Evolutionary conservation across 2,113 vertebrate genomes (phyloP).

Genomic region (Anseranas semipalmata): DNA sequence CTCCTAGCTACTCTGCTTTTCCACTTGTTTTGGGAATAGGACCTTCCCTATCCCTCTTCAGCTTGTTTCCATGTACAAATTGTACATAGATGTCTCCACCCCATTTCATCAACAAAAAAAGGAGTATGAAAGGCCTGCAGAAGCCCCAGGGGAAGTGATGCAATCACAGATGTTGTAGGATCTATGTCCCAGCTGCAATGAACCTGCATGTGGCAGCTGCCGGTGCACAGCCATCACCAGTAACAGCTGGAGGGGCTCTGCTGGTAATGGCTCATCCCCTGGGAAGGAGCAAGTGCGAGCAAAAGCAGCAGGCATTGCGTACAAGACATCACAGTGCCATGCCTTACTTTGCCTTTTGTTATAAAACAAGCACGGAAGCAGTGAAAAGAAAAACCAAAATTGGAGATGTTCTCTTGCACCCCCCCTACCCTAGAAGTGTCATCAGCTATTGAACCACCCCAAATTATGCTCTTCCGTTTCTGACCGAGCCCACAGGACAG

Average conservation of each 20-base stretch:
- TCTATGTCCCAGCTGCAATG: slow-evolving; percentile 12
- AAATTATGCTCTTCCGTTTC: background rate
- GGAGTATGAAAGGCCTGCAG: background rate
- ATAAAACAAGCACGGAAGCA: background rate
- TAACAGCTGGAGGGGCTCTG: slow-evolving; percentile 54
- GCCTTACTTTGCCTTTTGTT: slow-evolving; percentile 37
- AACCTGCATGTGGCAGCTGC: slow-evolving; percentile 11
- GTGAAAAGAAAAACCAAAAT: slow-evolving; percentile 43
- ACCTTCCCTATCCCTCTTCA: background rate
- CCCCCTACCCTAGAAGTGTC: background rate
- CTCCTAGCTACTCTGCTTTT: background rate
- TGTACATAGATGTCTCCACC: background rate
- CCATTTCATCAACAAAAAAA: background rate
- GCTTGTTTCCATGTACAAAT: background rate
- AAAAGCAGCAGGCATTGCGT: slow-evolving; percentile 3
- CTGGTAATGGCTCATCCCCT: slow-evolving; percentile 1
- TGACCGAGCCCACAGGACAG: background rate
- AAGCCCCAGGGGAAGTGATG: slow-evolving; percentile 11
- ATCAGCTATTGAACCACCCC: background rate
- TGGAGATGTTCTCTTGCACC: background rate
- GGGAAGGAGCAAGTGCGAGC: slow-evolving; percentile 3
- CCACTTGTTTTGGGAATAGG: background rate
- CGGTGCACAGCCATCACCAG: background rate
- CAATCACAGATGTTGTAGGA: background rate
- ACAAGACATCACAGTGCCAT: background rate